A percentile compares a stretch with the other conserved stretches of the same genome.
Evolutionary conservation across 35 echinoderm and acorn worm species (phyloP).

Genomic region (Stichopus chloronotus): DNA sequence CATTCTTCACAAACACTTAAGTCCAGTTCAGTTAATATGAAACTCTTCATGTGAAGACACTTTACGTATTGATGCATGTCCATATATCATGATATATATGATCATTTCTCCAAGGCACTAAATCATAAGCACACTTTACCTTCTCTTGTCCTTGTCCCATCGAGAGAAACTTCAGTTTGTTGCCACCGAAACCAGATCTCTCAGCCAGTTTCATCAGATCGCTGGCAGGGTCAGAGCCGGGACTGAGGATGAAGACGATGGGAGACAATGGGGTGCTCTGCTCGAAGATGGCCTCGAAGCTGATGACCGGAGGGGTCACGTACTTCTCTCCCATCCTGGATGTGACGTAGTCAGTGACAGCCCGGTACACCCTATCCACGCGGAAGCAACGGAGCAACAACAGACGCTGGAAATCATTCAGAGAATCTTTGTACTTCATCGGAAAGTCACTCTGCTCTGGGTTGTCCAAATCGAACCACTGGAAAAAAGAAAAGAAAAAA

Average conservation of each 20-base stretch:
- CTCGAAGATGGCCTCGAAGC: conserved; percentile 97
- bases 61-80: too few species aligned
- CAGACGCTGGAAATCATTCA: conserved; percentile 79
- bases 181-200: conserved; percentile 96
- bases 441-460: conserved; percentile 81
- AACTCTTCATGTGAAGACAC: too few species aligned
- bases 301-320: conserved; percentile 96
- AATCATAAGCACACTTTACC: conserved; percentile 45
- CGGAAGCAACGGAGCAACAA: conserved; percentile 92
- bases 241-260: conserved; percentile 97
- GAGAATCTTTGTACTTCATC: conserved; percentile 79
- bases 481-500: background rate
- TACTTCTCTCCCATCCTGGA: conserved; percentile 97
- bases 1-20: too few species aligned
- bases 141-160: conserved; percentile 98
- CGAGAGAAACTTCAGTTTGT: conserved; percentile 95
- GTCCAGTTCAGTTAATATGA: too few species aligned
- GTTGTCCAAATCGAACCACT: conserved; percentile 95
- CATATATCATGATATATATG: too few species aligned
- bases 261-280: conserved; percentile 95
- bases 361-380: conserved; percentile 91
- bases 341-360: conserved; percentile 90
- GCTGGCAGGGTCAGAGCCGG: conserved; percentile 95
- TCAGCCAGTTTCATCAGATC: conserved; percentile 95
- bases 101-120: too few species aligned